These are phyloP conservation scores for Tridacna crocea DNA, from an alignment of 2,888 invertebrate species.

Conservation along the genomic window DNA sequence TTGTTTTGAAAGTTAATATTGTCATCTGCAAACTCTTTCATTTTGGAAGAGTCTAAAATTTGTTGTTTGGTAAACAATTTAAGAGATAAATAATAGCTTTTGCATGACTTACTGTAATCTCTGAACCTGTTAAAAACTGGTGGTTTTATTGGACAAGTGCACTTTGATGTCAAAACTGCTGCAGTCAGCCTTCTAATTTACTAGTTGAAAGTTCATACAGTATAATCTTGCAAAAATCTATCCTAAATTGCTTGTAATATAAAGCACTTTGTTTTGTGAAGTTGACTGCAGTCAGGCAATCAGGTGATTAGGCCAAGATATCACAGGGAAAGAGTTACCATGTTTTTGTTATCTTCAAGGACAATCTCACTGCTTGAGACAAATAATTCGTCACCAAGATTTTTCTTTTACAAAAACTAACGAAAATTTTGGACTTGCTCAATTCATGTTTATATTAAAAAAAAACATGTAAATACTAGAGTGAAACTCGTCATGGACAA, in stretches of 20 bases:
- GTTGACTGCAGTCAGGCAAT: constrained; percentile 23
- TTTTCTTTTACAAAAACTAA: background rate
- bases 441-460: too few species aligned
- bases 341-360: background rate
- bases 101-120: too few species aligned
- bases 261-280: constrained; percentile 23
- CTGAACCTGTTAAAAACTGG: background rate
- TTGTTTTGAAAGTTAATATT: too few species aligned
- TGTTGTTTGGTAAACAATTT: too few species aligned
- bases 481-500: too few species aligned
- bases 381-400: background rate
- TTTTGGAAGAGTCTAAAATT: too few species aligned
- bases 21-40: too few species aligned
- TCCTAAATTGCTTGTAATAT: constrained; percentile 11
- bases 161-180: background rate
- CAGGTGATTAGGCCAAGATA: background rate
- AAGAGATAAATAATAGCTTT: too few species aligned
- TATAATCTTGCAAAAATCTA: constrained; percentile 16
- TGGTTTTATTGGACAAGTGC: background rate
- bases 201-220: constrained; percentile 2
- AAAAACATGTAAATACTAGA: too few species aligned
- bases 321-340: background rate
- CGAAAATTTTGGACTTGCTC: too few species aligned
- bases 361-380: background rate
- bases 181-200: constrained; percentile 2